Percentiles rank a stretch among this genome's conserved stretches.
Conservation (phyloP, 2,888 invertebrate species). For the Rhorus exstirpatorius region DNA sequence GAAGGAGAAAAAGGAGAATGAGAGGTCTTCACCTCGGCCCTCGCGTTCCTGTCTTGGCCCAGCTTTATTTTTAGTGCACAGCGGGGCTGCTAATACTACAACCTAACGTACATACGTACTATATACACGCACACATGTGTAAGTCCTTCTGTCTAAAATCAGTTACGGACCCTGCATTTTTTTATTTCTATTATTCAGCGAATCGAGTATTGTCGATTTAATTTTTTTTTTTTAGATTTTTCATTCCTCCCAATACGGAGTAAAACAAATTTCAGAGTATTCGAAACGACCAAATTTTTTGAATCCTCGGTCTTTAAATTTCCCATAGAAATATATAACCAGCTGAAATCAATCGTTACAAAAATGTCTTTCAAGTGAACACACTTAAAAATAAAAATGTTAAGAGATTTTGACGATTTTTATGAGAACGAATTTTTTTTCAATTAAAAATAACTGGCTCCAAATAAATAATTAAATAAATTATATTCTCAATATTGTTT, state of each 20-base stretch:
- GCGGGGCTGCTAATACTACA: constrained; percentile 33
- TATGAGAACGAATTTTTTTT: too few relatives aligned
- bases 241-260: neutral
- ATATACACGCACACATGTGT: constrained; percentile 4
- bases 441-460: too few relatives aligned
- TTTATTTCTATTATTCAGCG: neutral
- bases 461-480: neutral
- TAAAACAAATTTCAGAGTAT: too few relatives aligned
- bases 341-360: too few relatives aligned
- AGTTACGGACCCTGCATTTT: neutral
- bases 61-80: constrained; percentile 51
- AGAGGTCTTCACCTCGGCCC: constrained; percentile 36
- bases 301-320: too few relatives aligned
- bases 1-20: neutral
- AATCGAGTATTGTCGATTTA: neutral
- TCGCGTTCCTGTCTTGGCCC: constrained; percentile 41
- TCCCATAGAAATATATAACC: too few relatives aligned
- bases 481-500: neutral
- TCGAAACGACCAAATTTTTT: too few relatives aligned
- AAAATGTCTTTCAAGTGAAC: too few relatives aligned
- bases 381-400: too few relatives aligned
- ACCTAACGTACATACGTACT: constrained; percentile 1
- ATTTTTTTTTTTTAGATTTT: neutral
- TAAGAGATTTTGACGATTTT: too few relatives aligned
- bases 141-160: neutral